Evolutionary conservation across 2,797 vertebrate species (phyloP).

Genomic region (Parauchenoglanis punctatus): DNA sequence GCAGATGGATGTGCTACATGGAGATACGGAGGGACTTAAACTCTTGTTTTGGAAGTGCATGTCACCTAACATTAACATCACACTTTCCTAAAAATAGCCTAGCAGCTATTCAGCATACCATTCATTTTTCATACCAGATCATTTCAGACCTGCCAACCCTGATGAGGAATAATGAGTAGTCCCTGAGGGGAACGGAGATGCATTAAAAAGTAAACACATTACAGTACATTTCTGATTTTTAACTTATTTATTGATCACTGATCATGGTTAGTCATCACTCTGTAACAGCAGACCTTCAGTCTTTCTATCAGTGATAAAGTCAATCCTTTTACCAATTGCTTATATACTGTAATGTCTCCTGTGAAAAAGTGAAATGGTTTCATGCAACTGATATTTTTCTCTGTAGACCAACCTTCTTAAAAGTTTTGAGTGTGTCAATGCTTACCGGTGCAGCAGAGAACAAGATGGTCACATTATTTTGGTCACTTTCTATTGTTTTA

Average conservation of each 20-base stretch:
- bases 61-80: neutral
- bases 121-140: neutral
- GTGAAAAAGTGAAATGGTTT: too few relatives aligned
- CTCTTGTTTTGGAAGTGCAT: neutral
- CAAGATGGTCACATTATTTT: too few relatives aligned
- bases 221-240: neutral
- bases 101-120: neutral
- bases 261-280: neutral
- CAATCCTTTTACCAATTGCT: neutral
- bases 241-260: neutral
- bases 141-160: neutral
- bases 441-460: too few relatives aligned
- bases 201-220: neutral
- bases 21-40: neutral
- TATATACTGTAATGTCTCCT: too few relatives aligned
- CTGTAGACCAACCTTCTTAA: too few relatives aligned
- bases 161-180: neutral
- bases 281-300: neutral
- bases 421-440: too few relatives aligned
- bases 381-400: too few relatives aligned
- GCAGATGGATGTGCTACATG: constrained; percentile 4
- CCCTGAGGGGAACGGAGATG: neutral
- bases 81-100: neutral
- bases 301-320: neutral
- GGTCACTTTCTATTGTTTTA: too few relatives aligned